Evolutionary conservation across 2,888 invertebrate genomes (phyloP), one percentile per base, ranked within the genome.

Genomic region (Ctena decussata): DNA sequence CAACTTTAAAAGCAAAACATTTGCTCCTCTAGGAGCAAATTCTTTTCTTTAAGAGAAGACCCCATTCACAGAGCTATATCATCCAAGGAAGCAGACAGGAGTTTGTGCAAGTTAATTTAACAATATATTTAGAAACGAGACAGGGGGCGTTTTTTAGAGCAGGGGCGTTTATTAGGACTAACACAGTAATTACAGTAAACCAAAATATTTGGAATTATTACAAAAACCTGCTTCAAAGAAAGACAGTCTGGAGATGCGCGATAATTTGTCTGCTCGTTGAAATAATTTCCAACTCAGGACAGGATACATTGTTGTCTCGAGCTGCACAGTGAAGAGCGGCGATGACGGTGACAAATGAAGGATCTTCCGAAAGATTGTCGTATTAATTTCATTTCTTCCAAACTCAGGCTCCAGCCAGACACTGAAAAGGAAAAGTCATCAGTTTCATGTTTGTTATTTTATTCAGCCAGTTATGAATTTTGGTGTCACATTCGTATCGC

Each of bases 401-500:
- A 76, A 78, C 82, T 21, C 44, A 78, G 85, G 88, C 88, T 88
- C 88, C 88, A 84, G 44, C 46, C 70, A 79, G 88, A 88, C 88
- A 88, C 65, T 35, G 76, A 72, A 74, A 57, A 70, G 65, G 53
- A 74, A 83, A 82, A 84, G 77, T 84, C 84, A 84, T 78, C 79
- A 83, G 83, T 84, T 85, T 71, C 60, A 39, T 60, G 84, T 82
- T 79, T 84, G 86, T 80, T 83, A 84, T 81, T 78, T 84, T 75
- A 70, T 79, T 80, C 77, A 46, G 73, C 53, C 44, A 80, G 79
- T 84, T 88, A 86, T 88, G 85, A 88, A 85, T 87, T 85, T 46
- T 37, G 79, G 84, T 87, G 87, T 87, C 87, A 78, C 81, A 74
- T 87, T 78, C 77, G 77, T 81, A 77, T 53, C 53, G 70, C 49